Evolutionary conservation across 2,797 vertebrate species (phyloP), one percentile per base, ranked within the genome.

Genomic region (Pseudotriccus pelzelni): DNA sequence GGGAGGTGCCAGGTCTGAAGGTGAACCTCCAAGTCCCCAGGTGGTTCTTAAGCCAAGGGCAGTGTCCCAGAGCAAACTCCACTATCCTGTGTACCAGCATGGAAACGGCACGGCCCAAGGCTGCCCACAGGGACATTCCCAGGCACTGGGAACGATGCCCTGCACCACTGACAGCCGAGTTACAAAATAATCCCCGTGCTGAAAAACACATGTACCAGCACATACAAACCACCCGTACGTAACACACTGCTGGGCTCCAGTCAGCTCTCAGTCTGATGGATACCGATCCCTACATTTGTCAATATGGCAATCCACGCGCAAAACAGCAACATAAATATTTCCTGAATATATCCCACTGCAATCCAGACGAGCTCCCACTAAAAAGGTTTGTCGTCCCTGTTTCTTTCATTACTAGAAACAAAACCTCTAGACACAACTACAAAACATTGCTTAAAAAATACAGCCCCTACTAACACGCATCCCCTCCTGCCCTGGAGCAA

Each of bases 391-490:
- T 4, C 27, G 36, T 23, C 8, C 62, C 10, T 9, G 22, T 3
- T 46, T 72, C 34, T 82, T 63, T 49, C 41, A 47, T 8, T 39
- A 67, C 8, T 32, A 46, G 18, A 23, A 93, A 80, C 13, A n/a
- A 76, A 56, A 44, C 2, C 3, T 28, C 44, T 10, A 39, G 17
- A 47, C 37, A 16, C 10, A 47, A 63, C 34, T 34, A 74, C 2
- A 46, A 14, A 68, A 58, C 10, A 30, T 0, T 55, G 55, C 43
- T 53, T 25, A 7, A 68, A 7, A 68, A 87, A 75, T 1, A 14
- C 12, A 72, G 27, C 10, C 19, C 20, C 25, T 19, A 1, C 7
- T 8, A 13, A 16, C 0, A 12, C 0, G 6, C 25, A n/a, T 13
- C 30, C 37, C 44, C 44, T 37, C 41, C 12, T 1, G 12, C 23